Percentiles rank a stretch among this genome's conserved stretches.
Evolutionary conservation across 2,888 invertebrate genomes (phyloP).

Genomic region (Acanthosoma haemorrhoidale): DNA sequence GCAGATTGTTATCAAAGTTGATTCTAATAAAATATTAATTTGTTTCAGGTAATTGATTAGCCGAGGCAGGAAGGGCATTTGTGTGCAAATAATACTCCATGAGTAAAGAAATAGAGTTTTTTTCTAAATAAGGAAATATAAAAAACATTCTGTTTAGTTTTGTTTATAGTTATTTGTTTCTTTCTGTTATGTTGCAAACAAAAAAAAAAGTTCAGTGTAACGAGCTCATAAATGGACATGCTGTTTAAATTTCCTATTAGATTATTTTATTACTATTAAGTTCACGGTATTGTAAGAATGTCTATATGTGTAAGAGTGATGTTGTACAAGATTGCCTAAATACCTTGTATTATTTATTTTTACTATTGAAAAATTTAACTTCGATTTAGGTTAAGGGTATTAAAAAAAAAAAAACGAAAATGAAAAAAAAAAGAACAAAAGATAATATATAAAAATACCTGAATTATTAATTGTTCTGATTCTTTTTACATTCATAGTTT

Average conservation of each 20-base stretch:
- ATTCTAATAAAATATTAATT: slow-evolving; percentile 4
- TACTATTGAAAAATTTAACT: slow-evolving; percentile 9
- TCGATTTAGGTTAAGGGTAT: slow-evolving; percentile 15
- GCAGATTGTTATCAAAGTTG: no score
- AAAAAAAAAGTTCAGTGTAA: not conserved
- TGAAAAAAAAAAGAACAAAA: not conserved
- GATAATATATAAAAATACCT: not conserved
- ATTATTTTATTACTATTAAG: slow-evolving; percentile 2
- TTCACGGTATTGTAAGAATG: slow-evolving; percentile 8
- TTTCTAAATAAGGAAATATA: not conserved
- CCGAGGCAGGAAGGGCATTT: not conserved
- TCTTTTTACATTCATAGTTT: not conserved
- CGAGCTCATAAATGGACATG: not conserved
- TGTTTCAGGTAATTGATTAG: slow-evolving; percentile 23
- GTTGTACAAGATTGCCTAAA: slow-evolving; percentile 12
- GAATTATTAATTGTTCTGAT: not conserved
- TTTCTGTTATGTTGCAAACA: not conserved
- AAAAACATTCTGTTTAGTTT: not conserved
- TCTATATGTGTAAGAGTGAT: slow-evolving; percentile 9
- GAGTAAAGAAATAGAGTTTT: not conserved
- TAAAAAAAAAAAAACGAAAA: not conserved
- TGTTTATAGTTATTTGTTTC: slow-evolving; percentile 3
- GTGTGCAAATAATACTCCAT: not conserved
- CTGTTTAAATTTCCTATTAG: slow-evolving; percentile 23
- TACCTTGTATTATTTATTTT: slow-evolving; percentile 25